Conservation (phyloP, 2,888 invertebrate species). For the Leptogaster cylindrica region DNA sequence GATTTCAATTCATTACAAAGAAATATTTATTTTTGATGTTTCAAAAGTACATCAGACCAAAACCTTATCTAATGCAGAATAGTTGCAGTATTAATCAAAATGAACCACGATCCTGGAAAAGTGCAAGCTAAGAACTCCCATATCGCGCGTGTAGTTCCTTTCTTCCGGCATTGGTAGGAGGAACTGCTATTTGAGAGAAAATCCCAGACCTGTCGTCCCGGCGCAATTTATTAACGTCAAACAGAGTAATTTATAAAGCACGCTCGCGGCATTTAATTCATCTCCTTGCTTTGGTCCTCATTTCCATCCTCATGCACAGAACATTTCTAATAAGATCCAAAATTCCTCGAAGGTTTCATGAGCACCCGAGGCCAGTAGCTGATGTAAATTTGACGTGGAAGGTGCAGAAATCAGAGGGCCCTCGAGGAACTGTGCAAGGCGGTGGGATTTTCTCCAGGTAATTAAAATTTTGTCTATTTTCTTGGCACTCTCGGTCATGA, state of each 20-base stretch:
- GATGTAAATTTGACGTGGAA: neutral
- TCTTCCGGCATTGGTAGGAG: neutral
- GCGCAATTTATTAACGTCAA: slow-evolving; percentile 11
- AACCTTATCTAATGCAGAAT: no score
- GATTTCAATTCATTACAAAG: no score
- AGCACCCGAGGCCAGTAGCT: slow-evolving; percentile 15
- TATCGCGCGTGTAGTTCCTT: neutral
- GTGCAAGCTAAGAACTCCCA: slow-evolving; percentile 20
- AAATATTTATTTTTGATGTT: no score
- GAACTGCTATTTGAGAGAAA: neutral
- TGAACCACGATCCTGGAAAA: no score
- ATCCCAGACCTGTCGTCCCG: neutral
- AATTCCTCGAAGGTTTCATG: slow-evolving; percentile 10
- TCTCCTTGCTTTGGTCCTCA: slow-evolving; percentile 12
- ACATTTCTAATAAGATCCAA: slow-evolving; percentile 13
- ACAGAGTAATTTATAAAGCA: slow-evolving; percentile 8
- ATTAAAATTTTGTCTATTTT: slow-evolving; percentile 14
- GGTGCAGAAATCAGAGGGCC: no score
- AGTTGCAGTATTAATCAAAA: no score
- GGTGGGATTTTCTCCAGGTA: neutral
- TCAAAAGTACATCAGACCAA: no score
- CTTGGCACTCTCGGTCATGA: no score
- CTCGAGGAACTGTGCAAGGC: neutral
- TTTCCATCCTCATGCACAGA: neutral
- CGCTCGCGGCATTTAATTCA: slow-evolving; percentile 15